Base-by-base conservation (phyloP, 2,113 vertebrate species). In the Romanogobio albipinnatus region DNA sequence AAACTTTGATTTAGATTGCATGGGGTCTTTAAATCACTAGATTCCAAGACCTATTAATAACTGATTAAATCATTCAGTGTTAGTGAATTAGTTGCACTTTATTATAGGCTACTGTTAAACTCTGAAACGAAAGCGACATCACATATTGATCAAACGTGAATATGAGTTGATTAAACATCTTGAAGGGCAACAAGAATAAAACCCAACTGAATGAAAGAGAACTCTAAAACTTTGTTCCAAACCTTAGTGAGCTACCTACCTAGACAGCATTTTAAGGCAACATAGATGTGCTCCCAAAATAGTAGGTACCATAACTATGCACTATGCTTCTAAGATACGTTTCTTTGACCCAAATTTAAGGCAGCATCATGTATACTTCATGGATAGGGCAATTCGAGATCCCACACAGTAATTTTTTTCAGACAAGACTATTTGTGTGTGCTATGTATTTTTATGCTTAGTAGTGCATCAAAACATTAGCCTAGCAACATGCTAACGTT, bases 141-240 rank as follows among this genome's bases (percentile, higher is more conserved):
- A 33, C 79, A 24, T 59, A 62, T 74, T 76, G 74, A 87, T 84
- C 79, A 81, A 59, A 84, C 13, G 33, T 78, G 33, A 76, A 33
- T 3, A 9, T 36, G 19, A 39, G 53, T 24, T 43, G 19, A 43
- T 43, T n/a, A 24, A 43, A 49, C n/a, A 47, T 14, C 11, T 47
- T 73, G 14, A 73, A 49, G 22, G 1, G 5, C 71, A 49, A n/a
- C 11, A n/a, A 74, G 22, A 49, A 74, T 49, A 26, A 74, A 73
- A 47, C 43, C 71, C 0, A 3, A 47, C 43, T 15, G 11, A 73
- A 47, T 73, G 5, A n/a, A 47, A 47, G 43, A 24, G 15, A 70
- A 39, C 33, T 66, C 26, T 36, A 68, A 68, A 39, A 39, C 2
- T n/a, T 47, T 73, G 19, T 73, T 47, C 43, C 71, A 24, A 47